phyloP scores from a whole-genome alignment of 2,888 invertebrate species.

The Leptinotarsa tumamoca region DNA sequence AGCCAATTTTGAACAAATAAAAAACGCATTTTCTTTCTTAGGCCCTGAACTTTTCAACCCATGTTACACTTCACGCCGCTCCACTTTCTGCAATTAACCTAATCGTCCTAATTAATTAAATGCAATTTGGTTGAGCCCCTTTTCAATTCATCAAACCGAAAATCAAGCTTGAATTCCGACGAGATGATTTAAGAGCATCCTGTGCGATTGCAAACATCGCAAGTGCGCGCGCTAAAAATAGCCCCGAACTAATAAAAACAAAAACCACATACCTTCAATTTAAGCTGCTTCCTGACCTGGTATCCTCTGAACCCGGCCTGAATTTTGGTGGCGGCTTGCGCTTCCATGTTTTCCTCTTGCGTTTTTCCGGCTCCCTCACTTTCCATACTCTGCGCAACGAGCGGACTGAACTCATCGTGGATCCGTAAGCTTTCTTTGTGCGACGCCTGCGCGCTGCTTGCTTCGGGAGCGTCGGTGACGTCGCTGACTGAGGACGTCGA shows the following conservation, averaged over 20 bases:
- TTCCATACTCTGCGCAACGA: slow-evolving; percentile 48
- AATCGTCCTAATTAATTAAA: background rate
- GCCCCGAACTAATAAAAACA: slow-evolving; percentile 1
- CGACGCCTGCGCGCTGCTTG: slow-evolving; percentile 57
- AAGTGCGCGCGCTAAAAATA: background rate
- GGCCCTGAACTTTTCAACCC: too few relatives aligned
- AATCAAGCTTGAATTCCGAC: background rate
- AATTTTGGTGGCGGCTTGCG: slow-evolving; percentile 74
- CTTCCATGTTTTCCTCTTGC: slow-evolving; percentile 55
- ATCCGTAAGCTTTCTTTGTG: slow-evolving; percentile 57
- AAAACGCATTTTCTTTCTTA: too few relatives aligned
- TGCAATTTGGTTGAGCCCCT: background rate
- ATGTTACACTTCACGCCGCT: too few relatives aligned
- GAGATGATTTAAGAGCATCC: slow-evolving; percentile 1
- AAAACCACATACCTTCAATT: slow-evolving; percentile 58
- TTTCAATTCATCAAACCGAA: background rate
- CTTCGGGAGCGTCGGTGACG: slow-evolving; percentile 36
- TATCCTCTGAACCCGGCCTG: slow-evolving; percentile 79
- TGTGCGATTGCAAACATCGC: background rate
- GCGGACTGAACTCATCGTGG: slow-evolving; percentile 38
- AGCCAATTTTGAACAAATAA: too few relatives aligned
- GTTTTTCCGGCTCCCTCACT: slow-evolving; percentile 42
- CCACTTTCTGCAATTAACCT: background rate
- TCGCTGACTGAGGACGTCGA: slow-evolving; percentile 41
- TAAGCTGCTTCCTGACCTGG: slow-evolving; percentile 68